phyloP scores from a whole-genome alignment of 1,140 invertebrate genomes.

The Sesamia nonagrioides region DNA sequence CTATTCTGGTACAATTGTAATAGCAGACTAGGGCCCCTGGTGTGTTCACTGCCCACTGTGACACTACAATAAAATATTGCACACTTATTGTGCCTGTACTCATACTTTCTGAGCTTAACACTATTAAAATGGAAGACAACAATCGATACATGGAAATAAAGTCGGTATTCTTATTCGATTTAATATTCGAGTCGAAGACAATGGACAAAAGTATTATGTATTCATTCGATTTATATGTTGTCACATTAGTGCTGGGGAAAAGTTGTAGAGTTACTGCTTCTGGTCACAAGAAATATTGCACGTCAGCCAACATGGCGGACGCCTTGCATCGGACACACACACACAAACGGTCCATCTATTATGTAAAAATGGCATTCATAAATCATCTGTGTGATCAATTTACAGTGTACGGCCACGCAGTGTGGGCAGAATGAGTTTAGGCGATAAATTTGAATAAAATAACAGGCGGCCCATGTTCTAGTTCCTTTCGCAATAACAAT shows the following conservation, averaged over 20 bases:
- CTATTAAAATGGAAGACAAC: constrained; percentile 22
- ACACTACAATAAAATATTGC: constrained; percentile 29
- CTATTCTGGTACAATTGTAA: too few species aligned
- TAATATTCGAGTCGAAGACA: constrained; percentile 29
- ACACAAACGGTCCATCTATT: constrained; percentile 53
- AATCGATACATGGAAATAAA: constrained; percentile 34
- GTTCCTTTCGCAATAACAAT: constrained; percentile 47
- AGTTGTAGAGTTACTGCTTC: constrained; percentile 46
- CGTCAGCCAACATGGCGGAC: constrained; percentile 41
- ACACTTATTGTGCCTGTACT: constrained; percentile 6
- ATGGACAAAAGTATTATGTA: constrained; percentile 28
- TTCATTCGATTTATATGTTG: constrained; percentile 39
- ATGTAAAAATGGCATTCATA: constrained; percentile 70
- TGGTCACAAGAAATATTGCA: constrained; percentile 51
- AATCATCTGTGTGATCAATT: constrained; percentile 70
- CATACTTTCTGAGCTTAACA: constrained; percentile 13
- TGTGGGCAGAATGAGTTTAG: constrained; percentile 67
- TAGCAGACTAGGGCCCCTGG: too few species aligned
- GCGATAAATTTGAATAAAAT: constrained; percentile 66
- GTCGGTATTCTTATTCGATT: constrained; percentile 28
- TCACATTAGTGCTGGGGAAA: constrained; percentile 43
- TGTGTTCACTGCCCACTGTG: background rate
- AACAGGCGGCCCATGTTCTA: constrained; percentile 29
- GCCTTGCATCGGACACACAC: constrained; percentile 34
- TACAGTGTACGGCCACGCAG: constrained; percentile 63